Evolutionary conservation across 2,113 vertebrate species (phyloP).

Genomic region (Abramis brama): DNA sequence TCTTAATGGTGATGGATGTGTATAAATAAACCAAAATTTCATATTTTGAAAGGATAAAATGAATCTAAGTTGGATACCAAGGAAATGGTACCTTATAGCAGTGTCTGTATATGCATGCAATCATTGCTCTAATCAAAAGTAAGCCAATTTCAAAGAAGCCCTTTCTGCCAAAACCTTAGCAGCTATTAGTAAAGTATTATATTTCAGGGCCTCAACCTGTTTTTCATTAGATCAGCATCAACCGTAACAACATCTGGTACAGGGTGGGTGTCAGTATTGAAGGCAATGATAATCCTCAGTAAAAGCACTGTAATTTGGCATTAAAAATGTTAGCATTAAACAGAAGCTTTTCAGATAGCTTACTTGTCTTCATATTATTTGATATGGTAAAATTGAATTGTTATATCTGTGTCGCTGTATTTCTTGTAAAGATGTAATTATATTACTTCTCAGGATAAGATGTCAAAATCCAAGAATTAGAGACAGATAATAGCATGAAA

Average conservation of each 20-base stretch:
- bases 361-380: background rate
- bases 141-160: slow-evolving; percentile 6
- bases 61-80: background rate
- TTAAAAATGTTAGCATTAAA: background rate
- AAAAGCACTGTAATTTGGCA: background rate
- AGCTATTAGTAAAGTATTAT: slow-evolving; percentile 11
- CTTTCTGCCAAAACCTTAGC: background rate
- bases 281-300: background rate
- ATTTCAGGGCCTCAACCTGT: slow-evolving; percentile 18
- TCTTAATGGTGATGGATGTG: background rate
- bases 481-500: background rate
- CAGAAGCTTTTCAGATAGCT: slow-evolving; percentile 18
- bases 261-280: slow-evolving; percentile 8
- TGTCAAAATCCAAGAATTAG: slow-evolving; percentile 27
- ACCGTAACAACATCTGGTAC: slow-evolving; percentile 9
- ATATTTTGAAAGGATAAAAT: background rate
- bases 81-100: background rate
- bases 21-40: background rate
- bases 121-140: background rate
- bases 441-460: slow-evolving; percentile 38
- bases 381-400: background rate
- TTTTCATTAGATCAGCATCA: slow-evolving; percentile 18
- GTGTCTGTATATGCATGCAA: background rate
- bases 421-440: background rate
- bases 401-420: background rate